Base-by-base conservation (phyloP, 1,140 invertebrate genomes). In the Drosophila sp. region DNA sequence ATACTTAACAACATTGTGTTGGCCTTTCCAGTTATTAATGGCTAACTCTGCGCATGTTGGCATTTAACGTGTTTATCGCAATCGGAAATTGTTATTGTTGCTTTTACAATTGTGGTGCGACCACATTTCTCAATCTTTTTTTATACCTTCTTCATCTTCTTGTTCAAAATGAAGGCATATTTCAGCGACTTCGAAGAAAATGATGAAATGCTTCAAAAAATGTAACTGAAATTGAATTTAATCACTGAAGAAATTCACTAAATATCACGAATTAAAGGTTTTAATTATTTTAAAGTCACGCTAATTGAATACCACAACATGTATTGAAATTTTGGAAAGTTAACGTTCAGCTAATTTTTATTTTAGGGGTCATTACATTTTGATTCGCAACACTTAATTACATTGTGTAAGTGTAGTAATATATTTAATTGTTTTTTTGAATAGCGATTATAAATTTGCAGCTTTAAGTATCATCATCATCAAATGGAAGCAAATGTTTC, bases 1-100 rank as follows among this genome's bases (percentile, higher is more conserved):
- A 89, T 86, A 83, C 54, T 72, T 89, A 53, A 75, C 78, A 87
- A 57, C 74, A 86, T 86, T 78, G 78, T 78, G 74, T 78, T 82
- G 63, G 62, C 75, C 66, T 67, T 87, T 62, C 72, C 72, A 87
- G 78, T 87, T 87, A 87, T 87, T 87, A 87, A 89, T 87, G 82
- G 82, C 70, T 70, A 87, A 76, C 67, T 65, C 63, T 67, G 83
- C 56, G 61, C 83, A 89, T 82, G 83, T 79, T 69, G 79, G 82
- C 48, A 87, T 89, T 76, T 77, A 73, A 66, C 67, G 41, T 43
- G 59, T 53, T 66, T 59, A 57, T 66, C 25, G 73, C 72, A 78
- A 71, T 77, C 84, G 76, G 51, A 67, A 79, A 86, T 84, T 67
- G 72, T 51, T 63, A 45, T 46, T 72, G 40, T 59, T 56, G 64